Base-by-base conservation (phyloP, 1,140 invertebrate species). In the Drosophila cardini region DNA sequence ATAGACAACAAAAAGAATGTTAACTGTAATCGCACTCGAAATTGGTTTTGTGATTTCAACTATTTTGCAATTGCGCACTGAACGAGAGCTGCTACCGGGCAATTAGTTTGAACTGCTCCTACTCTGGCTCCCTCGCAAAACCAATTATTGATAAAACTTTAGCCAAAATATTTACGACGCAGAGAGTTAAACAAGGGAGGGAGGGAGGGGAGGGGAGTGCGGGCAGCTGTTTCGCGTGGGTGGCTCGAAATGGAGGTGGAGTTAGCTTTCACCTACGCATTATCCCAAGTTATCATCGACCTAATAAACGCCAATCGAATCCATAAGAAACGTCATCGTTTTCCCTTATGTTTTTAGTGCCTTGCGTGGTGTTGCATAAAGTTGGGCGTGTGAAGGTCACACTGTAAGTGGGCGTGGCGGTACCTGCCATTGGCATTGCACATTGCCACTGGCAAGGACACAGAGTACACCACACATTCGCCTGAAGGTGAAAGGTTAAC, bases 121-220 rank as follows among this genome's bases (percentile, higher is more conserved):
- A 42, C 45, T 15, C 38, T 21, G 13, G 38, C 56, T 78, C 45
- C 45, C n/a, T 30, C 21, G 13, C 38, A 48, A 38, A 67, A 76
- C 62, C 83, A 87, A 83, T 87, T 87, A 87, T 87, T 87, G 83
- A 87, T 89, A 87, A 87, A 87, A 87, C 83, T 87, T 87, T 73
- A 50, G 76, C 50, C 64, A 70, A 75, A 81, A 72, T 58, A 82
- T 81, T 73, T 70, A 69, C 74, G 78, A 77, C 68, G 64, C 65
- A 46, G 18, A 38, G 11, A 52, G 62, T 11, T 26, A 5, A 45
- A 32, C 13, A 30, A 38, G 36, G 13, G 6, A 7, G 40, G 57
- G 11, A 18, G 9, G 0, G 32, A 43, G 48, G 5, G 48, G 5
- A 6, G 26, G 16, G 13, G 11, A 5, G 7, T 34, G 21, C 10